phyloP scores from a whole-genome alignment of 2,888 invertebrate species.

The Magallana nippona region DNA sequence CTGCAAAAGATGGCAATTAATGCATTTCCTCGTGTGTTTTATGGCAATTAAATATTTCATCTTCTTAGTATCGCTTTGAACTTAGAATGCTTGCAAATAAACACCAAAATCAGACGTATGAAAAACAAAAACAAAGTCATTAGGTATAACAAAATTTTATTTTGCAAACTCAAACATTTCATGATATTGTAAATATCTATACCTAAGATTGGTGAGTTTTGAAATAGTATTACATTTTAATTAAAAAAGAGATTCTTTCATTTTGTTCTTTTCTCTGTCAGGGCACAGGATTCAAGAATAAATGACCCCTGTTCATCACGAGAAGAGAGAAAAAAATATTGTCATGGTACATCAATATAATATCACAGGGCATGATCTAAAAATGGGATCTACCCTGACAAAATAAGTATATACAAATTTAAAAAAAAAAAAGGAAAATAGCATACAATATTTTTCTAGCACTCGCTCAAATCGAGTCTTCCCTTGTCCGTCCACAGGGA shows the following conservation, averaged over 20 bases:
- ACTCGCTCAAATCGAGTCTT: constrained; percentile 19
- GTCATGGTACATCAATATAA: constrained; percentile 18
- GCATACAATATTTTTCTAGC: constrained; percentile 18
- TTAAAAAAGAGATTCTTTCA: constrained; percentile 7
- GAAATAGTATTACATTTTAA: not conserved
- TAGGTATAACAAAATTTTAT: constrained; percentile 54
- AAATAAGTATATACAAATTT: constrained; percentile 36
- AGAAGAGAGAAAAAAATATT: not conserved
- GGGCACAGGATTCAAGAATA: not conserved
- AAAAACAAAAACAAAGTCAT: not conserved
- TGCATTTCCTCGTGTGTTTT: too few relatives aligned
- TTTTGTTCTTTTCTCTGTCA: not conserved
- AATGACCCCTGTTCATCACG: not conserved
- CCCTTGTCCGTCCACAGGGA: not conserved
- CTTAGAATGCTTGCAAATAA: too few relatives aligned
- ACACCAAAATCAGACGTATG: too few relatives aligned
- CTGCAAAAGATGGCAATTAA: too few relatives aligned
- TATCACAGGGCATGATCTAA: constrained; percentile 18
- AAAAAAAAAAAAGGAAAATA: constrained; percentile 37
- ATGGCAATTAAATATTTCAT: too few relatives aligned
- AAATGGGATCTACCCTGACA: constrained; percentile 13
- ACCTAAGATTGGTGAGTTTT: constrained; percentile 23
- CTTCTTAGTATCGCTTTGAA: too few relatives aligned
- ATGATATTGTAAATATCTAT: constrained; percentile 38
- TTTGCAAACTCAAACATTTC: constrained; percentile 50